Conservation (phyloP, 2,888 invertebrate genomes). For the Orthonychiurus folsomi region DNA sequence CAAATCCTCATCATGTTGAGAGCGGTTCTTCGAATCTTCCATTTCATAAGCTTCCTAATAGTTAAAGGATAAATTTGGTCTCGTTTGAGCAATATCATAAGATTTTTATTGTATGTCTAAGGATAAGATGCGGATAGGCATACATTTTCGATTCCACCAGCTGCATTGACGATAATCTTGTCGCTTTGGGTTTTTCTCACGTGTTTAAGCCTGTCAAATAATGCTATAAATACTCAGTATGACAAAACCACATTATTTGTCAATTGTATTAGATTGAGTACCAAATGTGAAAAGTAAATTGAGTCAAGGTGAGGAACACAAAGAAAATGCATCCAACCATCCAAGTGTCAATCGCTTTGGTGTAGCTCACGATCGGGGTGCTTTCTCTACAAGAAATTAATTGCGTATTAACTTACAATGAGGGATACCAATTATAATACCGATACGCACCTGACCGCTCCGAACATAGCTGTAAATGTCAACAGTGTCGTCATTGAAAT, state of each 20-base stretch:
- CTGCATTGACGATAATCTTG: too few relatives aligned
- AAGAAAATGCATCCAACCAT: conserved; percentile 34
- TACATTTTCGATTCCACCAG: neutral
- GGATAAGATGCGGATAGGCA: too few relatives aligned
- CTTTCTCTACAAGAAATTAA: conserved; percentile 22
- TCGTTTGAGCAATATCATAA: too few relatives aligned
- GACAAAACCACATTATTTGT: too few relatives aligned
- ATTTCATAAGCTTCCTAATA: neutral
- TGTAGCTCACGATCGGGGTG: conserved; percentile 32
- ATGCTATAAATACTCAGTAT: neutral
- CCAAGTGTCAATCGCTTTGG: conserved; percentile 31
- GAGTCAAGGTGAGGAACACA: conserved; percentile 27
- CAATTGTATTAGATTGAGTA: too few relatives aligned
- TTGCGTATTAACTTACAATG: too few relatives aligned
- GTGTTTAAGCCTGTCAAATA: neutral
- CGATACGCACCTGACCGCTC: conserved; percentile 25
- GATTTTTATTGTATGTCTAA: neutral
- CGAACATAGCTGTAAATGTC: conserved; percentile 36
- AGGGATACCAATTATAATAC: too few relatives aligned
- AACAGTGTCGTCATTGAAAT: conserved; percentile 35
- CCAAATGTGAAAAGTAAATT: conserved; percentile 13
- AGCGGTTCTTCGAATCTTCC: neutral
- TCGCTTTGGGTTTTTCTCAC: neutral
- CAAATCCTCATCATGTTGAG: too few relatives aligned
- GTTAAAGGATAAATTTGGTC: too few relatives aligned